Base-by-base conservation (phyloP, 2,797 vertebrate species). In the Rhinella marina region DNA sequence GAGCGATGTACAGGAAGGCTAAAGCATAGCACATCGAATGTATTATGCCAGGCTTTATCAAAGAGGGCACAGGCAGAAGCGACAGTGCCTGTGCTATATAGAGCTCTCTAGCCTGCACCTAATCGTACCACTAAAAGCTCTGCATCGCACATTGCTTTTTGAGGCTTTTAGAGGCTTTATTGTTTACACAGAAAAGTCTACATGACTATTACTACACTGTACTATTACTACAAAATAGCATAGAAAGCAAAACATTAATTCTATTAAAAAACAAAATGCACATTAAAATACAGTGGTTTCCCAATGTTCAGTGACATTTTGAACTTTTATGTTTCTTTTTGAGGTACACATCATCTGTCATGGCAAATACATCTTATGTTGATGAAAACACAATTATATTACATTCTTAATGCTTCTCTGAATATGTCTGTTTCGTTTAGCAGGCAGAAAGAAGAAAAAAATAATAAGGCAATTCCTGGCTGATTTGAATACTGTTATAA, bases 231-330 rank as follows among this genome's bases (percentile, higher is more conserved):
- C 14, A 86, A 50, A 79, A 64, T 32, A 70, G 2, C 10, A 19
- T 50, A 32, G 54, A 29, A 27, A 70, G 12, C 23, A 72, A 83
- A 29, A 23, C 27, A 54, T 25, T 41, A 0, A n/a, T 9, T n/a
- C n/a, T 21, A 78, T 23, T 56, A 25, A 78, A 52, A 78, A 78
- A 8, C 27, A 66, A 64, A 41, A 76, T 19, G 61, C 14, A 48
- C n/a, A 25, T 54, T 32, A 21, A n/a, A 23, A 79, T 7, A 29
- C 17, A 59, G 25, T 23, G 17, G 50, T 59, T 61, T 62, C 70
- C 12, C 41, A 62, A 62, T 82, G 68, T 75, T 87, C 79, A 87
- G 78, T 82, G 85, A 86, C 50, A 86, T 76, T 70, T 25, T 70
- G 27, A 81, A 23, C 25, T 61, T 73, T 72, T 32, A 50, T 21